Base-by-base conservation (phyloP, 2,888 invertebrate genomes). In the Tiliacea aurago region DNA sequence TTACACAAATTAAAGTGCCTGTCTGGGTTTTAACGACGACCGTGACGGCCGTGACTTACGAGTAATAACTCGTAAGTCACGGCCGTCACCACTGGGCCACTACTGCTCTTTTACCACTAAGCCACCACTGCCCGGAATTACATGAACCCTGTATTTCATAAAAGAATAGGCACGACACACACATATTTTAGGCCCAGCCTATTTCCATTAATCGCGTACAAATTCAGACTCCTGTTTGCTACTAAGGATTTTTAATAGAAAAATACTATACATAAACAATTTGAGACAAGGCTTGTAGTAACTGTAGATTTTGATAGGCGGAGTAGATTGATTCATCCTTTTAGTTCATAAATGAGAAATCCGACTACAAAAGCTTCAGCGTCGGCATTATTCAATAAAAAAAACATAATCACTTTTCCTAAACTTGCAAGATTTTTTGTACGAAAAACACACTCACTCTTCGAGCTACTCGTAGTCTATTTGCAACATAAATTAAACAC, bases 401-500 rank as follows among this genome's bases (percentile, higher is more conserved):
- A 72, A 73, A 65, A 49, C 13, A 37, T 37, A 11, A 45, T 33
- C 9, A 18, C 45, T 64, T 76, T 59, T 61, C 53, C 33, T 61
- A 59, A 67, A 43, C 37, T 45, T 33, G 79, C 33, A 56, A 65
- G 45, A n/a, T 33, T 45, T 62, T 47, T n/a, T 51, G 23, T 37
- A 59, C 43, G 49, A 58, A 77, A 63, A 55, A 58, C 9, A 61
- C 10, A 59, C 56, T 6, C 41, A 28, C 45, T 65, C 33, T 70
- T 69, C 47, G 33, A 41, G 70, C 73, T 72, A n/a, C n/a, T n/a
- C n/a, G n/a, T n/a, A 75, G 76, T 75, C 78, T 86, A 85, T 87
- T 87, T 87, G 69, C 73, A 81, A 76, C 74, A 73, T 76, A 76
- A 86, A 84, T 84, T 81, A 81, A 64, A 63, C 67, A 70, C 65